These are phyloP conservation scores for Streptopelia turtur DNA, from an alignment of 2,797 vertebrate genomes.

Conservation along the genomic window DNA sequence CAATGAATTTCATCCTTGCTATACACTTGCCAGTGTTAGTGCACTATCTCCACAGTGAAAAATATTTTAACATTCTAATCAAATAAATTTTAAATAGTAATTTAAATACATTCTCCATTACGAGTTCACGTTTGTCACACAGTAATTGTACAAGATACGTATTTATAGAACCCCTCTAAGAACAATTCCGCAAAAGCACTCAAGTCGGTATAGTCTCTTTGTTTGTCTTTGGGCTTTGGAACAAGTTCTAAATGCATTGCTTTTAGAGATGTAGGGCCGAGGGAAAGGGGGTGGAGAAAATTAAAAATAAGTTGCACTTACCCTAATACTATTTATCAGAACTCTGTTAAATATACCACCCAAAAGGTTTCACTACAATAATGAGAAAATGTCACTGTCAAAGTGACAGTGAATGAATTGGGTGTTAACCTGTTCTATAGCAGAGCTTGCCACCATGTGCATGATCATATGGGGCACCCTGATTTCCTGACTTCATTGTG, in stretches of 20 bases:
- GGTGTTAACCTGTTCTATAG: background rate
- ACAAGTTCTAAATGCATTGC: background rate
- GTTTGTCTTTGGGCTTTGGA: background rate
- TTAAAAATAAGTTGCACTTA: background rate
- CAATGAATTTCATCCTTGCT: background rate
- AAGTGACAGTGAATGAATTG: background rate
- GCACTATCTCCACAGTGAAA: background rate
- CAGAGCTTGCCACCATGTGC: background rate
- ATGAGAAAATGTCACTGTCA: background rate
- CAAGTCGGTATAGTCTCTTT: background rate
- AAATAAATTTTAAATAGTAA: background rate
- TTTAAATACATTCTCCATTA: background rate
- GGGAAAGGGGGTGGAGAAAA: fast-evolving
- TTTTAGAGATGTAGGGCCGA: background rate
- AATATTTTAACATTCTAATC: background rate
- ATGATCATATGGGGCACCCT: background rate
- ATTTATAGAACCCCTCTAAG: background rate
- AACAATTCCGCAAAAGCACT: background rate
- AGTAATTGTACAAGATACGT: background rate
- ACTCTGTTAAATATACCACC: background rate
- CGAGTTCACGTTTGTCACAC: background rate
- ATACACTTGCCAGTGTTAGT: background rate
- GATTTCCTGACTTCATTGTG: background rate
- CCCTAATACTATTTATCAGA: background rate
- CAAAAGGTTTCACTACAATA: background rate